Conservation (phyloP, 2,888 invertebrate genomes). For the Trichacis sp. region DNA sequence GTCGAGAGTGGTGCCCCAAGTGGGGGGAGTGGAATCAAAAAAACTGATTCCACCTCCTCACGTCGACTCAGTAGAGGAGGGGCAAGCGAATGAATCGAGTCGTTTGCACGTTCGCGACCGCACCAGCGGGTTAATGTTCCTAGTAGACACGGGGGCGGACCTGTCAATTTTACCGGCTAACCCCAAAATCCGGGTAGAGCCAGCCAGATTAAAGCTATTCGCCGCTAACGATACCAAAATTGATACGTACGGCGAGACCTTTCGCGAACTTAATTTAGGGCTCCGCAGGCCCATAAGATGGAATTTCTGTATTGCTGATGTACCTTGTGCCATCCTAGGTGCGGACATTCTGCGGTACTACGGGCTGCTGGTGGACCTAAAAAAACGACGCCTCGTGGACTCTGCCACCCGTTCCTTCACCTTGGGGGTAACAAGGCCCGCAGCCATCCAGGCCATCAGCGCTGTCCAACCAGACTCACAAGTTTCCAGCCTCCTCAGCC, state of each 20-base stretch:
- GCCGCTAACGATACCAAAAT: conserved; percentile 2
- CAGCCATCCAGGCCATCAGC: not conserved
- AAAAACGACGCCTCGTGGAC: conserved; percentile 4
- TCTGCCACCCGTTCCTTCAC: not conserved
- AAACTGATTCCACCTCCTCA: not conserved
- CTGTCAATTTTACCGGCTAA: not conserved
- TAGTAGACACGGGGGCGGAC: conserved; percentile 37
- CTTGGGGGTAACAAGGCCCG: not conserved
- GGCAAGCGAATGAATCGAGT: not conserved
- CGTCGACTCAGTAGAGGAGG: not conserved
- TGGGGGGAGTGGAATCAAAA: not conserved
- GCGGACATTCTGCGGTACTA: conserved; percentile 13
- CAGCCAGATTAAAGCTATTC: not conserved
- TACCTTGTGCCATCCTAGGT: conserved; percentile 23
- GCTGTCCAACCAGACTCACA: too few relatives aligned
- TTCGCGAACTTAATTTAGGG: conserved; percentile 17
- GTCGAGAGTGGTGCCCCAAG: too few relatives aligned
- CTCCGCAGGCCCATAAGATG: conserved; percentile 20
- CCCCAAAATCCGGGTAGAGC: too few relatives aligned
- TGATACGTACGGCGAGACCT: not conserved
- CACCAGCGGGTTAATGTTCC: not conserved
- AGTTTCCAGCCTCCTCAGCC: not conserved
- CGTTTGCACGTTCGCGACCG: conserved; percentile 33
- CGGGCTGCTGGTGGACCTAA: conserved; percentile 11
- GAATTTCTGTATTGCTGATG: conserved; percentile 28